Conservation (phyloP, 2,113 vertebrate genomes). For the Ellobius talpinus region DNA sequence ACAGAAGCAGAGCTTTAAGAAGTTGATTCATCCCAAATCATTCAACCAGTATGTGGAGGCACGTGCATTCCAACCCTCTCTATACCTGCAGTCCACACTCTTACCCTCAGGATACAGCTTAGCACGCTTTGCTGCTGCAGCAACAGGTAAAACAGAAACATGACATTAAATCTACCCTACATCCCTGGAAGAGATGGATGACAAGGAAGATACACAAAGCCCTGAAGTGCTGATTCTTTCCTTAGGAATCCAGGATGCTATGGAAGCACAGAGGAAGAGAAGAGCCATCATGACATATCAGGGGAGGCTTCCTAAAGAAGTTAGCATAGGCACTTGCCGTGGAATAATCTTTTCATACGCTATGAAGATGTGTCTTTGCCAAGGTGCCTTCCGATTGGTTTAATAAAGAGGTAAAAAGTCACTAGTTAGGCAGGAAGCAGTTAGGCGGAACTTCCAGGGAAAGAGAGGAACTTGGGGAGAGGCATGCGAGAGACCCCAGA, state of each 20-base stretch:
- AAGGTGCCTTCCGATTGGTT: too few species aligned
- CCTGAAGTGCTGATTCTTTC: not conserved
- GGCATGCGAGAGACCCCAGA: too few species aligned
- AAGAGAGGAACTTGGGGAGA: too few species aligned
- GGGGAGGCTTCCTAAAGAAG: slow-evolving; percentile 34
- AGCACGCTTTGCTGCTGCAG: not conserved
- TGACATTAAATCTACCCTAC: not conserved
- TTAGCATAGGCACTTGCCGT: too few species aligned
- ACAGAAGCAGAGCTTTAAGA: not conserved
- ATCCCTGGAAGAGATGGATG: not conserved
- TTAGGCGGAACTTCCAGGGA: too few species aligned
- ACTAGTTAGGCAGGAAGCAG: too few species aligned
- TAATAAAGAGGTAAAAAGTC: too few species aligned
- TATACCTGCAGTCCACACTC: not conserved
- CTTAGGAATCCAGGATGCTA: fast-evolving
- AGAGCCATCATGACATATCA: not conserved
- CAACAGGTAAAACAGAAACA: not conserved
- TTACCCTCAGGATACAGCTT: not conserved
- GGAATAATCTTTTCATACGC: too few species aligned
- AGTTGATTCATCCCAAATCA: not conserved
- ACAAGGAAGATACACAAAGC: not conserved
- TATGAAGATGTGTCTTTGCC: too few species aligned
- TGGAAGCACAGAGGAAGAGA: not conserved
- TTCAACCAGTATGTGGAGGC: not conserved
- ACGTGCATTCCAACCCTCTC: not conserved